Evolutionary conservation across 2,113 vertebrate genomes (phyloP).

Genomic region (Chrysochloris asiatica): DNA sequence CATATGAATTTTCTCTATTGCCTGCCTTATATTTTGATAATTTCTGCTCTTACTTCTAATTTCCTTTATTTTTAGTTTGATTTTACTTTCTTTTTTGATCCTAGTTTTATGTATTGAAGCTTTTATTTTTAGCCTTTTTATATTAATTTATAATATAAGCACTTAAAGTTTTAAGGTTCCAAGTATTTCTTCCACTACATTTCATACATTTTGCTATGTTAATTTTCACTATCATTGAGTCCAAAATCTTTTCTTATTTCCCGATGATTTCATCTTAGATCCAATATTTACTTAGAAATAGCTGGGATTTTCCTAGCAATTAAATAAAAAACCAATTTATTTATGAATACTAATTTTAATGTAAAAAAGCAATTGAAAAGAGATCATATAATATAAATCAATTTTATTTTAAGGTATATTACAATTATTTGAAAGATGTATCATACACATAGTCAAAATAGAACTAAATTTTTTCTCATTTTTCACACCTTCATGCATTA

Average conservation of each 20-base stretch:
- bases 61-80: neutral
- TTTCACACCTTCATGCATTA: neutral
- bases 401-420: neutral
- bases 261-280: neutral
- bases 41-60: neutral
- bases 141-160: neutral
- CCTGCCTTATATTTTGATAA: neutral
- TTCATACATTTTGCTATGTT: neutral
- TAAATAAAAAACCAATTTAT: constrained; percentile 18
- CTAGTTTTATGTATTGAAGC: neutral
- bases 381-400: neutral
- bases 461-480: neutral
- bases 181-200: neutral
- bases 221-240: neutral
- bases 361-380: constrained; percentile 21
- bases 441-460: neutral
- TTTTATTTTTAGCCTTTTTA: neutral
- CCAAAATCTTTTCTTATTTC: neutral
- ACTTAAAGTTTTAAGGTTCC: neutral
- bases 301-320: neutral
- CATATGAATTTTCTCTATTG: neutral
- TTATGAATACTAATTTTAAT: constrained; percentile 16
- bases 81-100: neutral
- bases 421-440: constrained; percentile 35
- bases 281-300: neutral